Evolutionary conservation across 2,113 vertebrate genomes (phyloP).

Genomic region (Lates calcarifer): DNA sequence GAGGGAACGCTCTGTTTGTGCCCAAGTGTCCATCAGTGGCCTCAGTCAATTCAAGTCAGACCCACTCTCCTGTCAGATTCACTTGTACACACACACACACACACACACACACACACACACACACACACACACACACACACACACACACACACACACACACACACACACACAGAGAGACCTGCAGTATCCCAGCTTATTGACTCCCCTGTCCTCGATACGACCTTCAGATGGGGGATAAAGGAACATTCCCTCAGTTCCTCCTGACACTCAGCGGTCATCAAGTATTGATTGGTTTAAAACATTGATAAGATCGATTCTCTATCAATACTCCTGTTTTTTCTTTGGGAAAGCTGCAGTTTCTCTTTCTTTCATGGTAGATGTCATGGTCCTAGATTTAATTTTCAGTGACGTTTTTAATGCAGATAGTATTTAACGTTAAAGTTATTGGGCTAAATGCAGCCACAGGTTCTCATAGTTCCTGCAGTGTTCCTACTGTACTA

Average conservation of each 20-base stretch:
- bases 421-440: background rate
- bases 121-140: background rate
- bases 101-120: background rate
- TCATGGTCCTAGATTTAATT: background rate
- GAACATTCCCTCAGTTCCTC: background rate
- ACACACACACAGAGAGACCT: conserved; percentile 1
- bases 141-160: conserved; percentile 10
- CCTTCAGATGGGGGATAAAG: conserved; percentile 42
- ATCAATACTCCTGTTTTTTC: background rate
- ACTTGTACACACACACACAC: no score
- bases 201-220: conserved; percentile 31
- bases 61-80: background rate
- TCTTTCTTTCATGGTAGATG: background rate
- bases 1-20: background rate
- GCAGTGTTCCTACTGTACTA: background rate
- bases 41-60: conserved; percentile 9
- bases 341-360: background rate
- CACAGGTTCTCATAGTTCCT: background rate
- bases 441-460: background rate
- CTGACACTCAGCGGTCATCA: background rate
- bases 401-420: no score
- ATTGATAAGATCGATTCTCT: background rate
- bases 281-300: conserved; percentile 12
- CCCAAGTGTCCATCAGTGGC: conserved; percentile 18
- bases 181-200: conserved; percentile 20